Evolutionary conservation across 2,797 vertebrate genomes (phyloP).

Genomic region (Emydoidea blandingii): DNA sequence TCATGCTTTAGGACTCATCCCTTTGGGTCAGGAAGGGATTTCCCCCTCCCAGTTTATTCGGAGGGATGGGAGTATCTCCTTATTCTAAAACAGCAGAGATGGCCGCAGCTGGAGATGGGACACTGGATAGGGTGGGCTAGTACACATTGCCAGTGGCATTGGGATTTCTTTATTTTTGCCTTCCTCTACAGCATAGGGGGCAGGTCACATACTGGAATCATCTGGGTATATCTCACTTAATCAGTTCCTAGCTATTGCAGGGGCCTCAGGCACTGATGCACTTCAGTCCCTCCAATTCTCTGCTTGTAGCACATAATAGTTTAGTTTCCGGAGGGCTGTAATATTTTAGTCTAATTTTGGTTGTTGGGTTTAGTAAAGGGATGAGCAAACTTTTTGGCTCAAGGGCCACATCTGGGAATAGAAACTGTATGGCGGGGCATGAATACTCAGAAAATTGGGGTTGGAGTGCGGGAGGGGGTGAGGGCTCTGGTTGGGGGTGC

Average conservation of each 20-base stretch:
- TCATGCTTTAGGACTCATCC: neutral
- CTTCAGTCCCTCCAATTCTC: neutral
- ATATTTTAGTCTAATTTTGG: too few relatives aligned
- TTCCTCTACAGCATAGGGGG: too few relatives aligned
- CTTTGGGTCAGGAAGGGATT: neutral
- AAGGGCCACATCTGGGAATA: too few relatives aligned
- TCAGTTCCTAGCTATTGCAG: neutral
- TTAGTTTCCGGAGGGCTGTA: too few relatives aligned
- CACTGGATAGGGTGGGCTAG: neutral
- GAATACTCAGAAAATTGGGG: too few relatives aligned
- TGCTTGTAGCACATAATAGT: too few relatives aligned
- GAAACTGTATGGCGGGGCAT: too few relatives aligned
- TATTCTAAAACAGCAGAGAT: neutral
- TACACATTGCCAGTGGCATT: neutral
- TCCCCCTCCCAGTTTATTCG: neutral
- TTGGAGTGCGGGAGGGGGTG: too few relatives aligned
- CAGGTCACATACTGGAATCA: neutral
- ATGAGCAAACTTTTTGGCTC: too few relatives aligned
- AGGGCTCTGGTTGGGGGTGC: too few relatives aligned
- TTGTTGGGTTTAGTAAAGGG: too few relatives aligned
- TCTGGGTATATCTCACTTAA: neutral
- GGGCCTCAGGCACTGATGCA: neutral
- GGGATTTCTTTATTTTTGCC: neutral
- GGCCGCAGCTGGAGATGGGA: neutral
- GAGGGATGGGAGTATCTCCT: neutral